Evolutionary conservation across 2,888 invertebrate species (phyloP), one percentile per base, ranked within the genome.

Genomic region (Empis stercorea): DNA sequence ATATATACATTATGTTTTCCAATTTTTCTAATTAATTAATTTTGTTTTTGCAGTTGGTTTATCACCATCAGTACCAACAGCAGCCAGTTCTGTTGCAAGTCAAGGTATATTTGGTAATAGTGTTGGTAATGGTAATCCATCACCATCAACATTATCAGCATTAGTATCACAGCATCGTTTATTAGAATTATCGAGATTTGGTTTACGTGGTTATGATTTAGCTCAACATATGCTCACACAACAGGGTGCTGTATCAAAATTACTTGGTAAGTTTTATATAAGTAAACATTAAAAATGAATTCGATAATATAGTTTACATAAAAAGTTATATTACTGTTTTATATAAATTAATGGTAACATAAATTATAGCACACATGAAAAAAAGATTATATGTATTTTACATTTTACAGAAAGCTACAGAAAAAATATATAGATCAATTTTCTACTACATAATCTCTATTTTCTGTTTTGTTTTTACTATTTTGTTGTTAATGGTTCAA

Each of bases 171-270:
- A 86, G 61, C 87, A 87, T 66, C 73, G 88, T 52, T 75, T 89
- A 7, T 69, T 89, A 59, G 89, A 89, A 65, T 70, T 89, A 55
- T 87, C 87, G 38, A 74, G 88, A 70, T 76, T 83, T 72, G 78
- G 88, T 55, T 73, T 89, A 56, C 75, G 91, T 55, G 91, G 91
- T 61, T 92, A 91, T 64, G 91, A 92, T 70, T 77, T 92, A 61
- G 89, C 91, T 6, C 87, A 88, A 61, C 91, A 91, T 63, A 87
- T 91, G 74, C 76, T 92, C 47, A 85, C 86, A 50, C 89, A 91
- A 73, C 89, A 91, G 73, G 89, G 89, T 60, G 89, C 89, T 61
- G 91, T 87, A 59, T 88, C 87, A 56, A 91, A 91, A 73, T 76
- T 91, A 64, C 73, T 91, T 65, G 91, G 91, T 89, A 72, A 84